Conservation (phyloP, 1,140 invertebrate genomes). For the Eupristina koningsbergeri region DNA sequence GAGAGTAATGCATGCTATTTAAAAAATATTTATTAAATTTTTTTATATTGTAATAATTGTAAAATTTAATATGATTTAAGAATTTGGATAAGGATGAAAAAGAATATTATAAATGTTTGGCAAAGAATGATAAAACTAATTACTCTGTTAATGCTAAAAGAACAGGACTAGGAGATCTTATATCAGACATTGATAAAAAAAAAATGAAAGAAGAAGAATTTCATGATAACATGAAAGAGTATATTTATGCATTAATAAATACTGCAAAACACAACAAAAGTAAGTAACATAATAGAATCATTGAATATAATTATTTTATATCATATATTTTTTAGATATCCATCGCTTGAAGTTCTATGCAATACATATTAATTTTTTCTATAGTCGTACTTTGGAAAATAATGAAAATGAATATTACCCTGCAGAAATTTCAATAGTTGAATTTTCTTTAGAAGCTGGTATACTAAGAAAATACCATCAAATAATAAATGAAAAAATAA, state of each 20-base stretch:
- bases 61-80: constrained; percentile 47
- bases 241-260: constrained; percentile 52
- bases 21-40: constrained; percentile 33
- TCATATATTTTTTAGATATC: constrained; percentile 52
- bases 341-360: constrained; percentile 63
- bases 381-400: constrained; percentile 53
- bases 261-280: constrained; percentile 46
- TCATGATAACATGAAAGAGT: constrained; percentile 54
- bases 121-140: constrained; percentile 51
- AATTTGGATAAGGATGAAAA: constrained; percentile 52
- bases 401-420: constrained; percentile 62
- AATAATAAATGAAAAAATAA: constrained; percentile 71
- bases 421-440: constrained; percentile 65
- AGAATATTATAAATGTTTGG: constrained; percentile 47
- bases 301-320: not conserved
- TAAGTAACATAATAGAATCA: constrained; percentile 32
- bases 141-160: constrained; percentile 32
- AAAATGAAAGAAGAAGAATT: constrained; percentile 49
- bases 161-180: constrained; percentile 56
- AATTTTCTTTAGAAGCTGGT: constrained; percentile 74
- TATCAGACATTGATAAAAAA: constrained; percentile 46
- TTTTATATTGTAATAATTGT: constrained; percentile 7
- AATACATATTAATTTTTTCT: constrained; percentile 71
- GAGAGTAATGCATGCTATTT: constrained; percentile 42
- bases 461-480: constrained; percentile 72